A percentile compares a stretch with the other conserved stretches of the same genome.
These are phyloP conservation scores for Aplodontia rufa DNA, from an alignment of 2,113 vertebrate genomes.

Conservation along the genomic window DNA sequence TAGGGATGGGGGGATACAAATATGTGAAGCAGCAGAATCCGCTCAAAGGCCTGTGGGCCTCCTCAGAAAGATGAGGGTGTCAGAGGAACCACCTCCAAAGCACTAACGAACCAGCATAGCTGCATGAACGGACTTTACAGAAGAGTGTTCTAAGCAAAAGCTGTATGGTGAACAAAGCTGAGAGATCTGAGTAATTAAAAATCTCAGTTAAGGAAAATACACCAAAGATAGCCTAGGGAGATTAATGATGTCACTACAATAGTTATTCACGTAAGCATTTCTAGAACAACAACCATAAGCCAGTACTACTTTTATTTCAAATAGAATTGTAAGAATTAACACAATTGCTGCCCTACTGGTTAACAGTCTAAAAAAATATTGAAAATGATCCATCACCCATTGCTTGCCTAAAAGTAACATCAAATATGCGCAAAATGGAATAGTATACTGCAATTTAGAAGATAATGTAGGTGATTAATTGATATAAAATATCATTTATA, in stretches of 20 bases:
- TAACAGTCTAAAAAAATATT: background rate
- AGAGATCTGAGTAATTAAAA: background rate
- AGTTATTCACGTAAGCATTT: background rate
- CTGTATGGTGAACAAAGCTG: background rate
- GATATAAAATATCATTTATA: background rate
- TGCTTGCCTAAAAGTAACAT: background rate
- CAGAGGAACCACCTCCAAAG: accelerated
- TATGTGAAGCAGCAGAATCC: no score
- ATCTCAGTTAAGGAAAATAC: background rate
- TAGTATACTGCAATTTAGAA: background rate
- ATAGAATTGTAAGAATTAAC: background rate
- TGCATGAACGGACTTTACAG: background rate
- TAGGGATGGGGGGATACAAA: no score
- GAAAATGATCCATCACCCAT: background rate
- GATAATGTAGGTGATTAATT: background rate
- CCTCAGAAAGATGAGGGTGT: no score
- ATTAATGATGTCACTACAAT: background rate
- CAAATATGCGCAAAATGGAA: background rate
- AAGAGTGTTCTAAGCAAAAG: background rate
- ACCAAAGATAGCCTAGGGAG: background rate
- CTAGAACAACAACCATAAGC: background rate
- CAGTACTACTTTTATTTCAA: background rate
- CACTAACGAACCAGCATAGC: background rate
- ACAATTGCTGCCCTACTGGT: background rate
- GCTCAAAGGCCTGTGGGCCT: accelerated